Conservation (phyloP, 2,797 vertebrate species). For the Rostrhamus sociabilis region DNA sequence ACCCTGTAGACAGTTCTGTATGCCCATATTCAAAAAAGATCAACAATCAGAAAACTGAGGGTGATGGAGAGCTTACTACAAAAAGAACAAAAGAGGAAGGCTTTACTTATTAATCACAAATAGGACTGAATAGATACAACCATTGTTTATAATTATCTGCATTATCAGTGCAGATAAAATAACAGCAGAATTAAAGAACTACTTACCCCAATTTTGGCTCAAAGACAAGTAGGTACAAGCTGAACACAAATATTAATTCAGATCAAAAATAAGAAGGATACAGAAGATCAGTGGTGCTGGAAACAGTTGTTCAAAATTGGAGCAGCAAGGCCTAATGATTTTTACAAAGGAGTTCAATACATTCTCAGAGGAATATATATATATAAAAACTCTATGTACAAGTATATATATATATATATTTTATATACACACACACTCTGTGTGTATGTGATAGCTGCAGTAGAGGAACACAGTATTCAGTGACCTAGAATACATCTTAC, state of each 20-base stretch:
- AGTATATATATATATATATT: neutral
- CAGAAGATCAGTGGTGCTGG: neutral
- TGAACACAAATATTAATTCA: neutral
- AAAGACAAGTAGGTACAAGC: neutral
- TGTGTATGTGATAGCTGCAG: neutral
- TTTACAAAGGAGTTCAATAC: neutral
- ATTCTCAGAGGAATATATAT: neutral
- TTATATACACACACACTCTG: neutral
- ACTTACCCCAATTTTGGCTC: neutral
- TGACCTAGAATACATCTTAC: neutral
- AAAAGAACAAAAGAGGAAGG: neutral
- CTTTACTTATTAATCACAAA: neutral
- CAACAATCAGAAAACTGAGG: neutral
- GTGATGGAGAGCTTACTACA: neutral
- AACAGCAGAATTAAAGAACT: neutral
- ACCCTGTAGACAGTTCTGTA: neutral
- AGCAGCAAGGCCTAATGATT: neutral
- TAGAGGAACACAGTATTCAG: neutral
- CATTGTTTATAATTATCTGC: neutral
- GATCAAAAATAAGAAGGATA: neutral
- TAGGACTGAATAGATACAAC: neutral
- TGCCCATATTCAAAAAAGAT: neutral
- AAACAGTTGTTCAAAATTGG: neutral
- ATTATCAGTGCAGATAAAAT: neutral
- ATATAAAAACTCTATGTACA: neutral